Percentiles rank a stretch among this genome's conserved stretches.
These are phyloP conservation scores for Anolis carolinensis DNA, from an alignment of 2,113 vertebrate species.

Conservation along the genomic window DNA sequence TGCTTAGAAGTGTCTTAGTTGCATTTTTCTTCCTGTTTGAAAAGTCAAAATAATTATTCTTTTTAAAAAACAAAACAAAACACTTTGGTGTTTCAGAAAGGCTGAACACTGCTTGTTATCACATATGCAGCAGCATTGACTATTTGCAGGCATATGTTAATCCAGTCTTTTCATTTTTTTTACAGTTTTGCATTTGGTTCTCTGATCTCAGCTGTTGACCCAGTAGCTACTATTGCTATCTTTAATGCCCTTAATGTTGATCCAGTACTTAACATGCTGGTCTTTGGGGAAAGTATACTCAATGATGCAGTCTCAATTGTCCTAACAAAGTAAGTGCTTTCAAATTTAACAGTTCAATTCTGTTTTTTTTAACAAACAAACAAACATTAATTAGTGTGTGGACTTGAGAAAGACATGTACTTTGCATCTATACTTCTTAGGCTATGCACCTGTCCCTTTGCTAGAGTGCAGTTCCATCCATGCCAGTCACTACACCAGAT, in stretches of 20 bases:
- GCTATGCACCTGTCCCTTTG: not conserved
- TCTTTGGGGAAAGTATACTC: slow-evolving; percentile 98
- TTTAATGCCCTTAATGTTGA: slow-evolving; percentile 98
- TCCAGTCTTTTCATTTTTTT: slow-evolving; percentile 36
- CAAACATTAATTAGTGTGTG: not conserved
- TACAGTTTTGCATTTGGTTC: slow-evolving; percentile 96
- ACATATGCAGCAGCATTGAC: not conserved
- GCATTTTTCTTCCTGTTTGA: not conserved
- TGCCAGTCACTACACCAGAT: not conserved
- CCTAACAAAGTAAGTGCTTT: slow-evolving; percentile 90
- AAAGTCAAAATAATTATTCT: not conserved
- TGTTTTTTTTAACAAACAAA: too few relatives aligned
- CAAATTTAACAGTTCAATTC: rapidly evolving
- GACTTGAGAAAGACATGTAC: not conserved
- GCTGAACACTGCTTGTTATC: not conserved
- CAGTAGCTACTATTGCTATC: slow-evolving; percentile 97
- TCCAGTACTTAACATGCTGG: slow-evolving; percentile 98
- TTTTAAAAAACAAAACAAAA: too few relatives aligned
- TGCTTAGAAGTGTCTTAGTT: not conserved
- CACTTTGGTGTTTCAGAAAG: too few relatives aligned
- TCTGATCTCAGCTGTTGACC: slow-evolving; percentile 97
- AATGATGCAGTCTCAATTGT: slow-evolving; percentile 98
- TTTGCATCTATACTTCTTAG: not conserved
- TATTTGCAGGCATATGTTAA: not conserved
- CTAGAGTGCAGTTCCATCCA: not conserved